These are phyloP conservation scores for Mimachlamys varia DNA, from an alignment of 2,888 invertebrate genomes.

Conservation along the genomic window DNA sequence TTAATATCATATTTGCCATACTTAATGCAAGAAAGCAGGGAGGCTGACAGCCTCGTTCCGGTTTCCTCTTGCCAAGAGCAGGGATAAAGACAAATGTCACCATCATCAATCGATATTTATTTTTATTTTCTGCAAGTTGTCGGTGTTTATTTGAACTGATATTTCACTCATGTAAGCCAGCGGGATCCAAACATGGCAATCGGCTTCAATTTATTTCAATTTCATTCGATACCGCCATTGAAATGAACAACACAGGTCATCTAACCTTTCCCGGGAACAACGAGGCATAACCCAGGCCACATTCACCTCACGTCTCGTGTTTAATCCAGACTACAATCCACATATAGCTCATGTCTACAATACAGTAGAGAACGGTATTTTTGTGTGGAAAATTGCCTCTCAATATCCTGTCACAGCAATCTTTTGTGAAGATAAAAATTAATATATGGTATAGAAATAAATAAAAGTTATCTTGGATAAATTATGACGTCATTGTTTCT, in stretches of 20 bases:
- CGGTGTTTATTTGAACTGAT: constrained; percentile 36
- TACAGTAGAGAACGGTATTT: no score
- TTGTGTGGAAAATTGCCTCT: no score
- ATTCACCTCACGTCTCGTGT: not conserved
- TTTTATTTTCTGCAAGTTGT: constrained; percentile 25
- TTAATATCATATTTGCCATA: constrained; percentile 36
- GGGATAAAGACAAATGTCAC: not conserved
- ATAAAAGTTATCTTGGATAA: no score
- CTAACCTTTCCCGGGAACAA: constrained; percentile 15
- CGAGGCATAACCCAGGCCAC: not conserved
- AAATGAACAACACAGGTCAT: constrained; percentile 1
- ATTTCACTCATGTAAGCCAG: constrained; percentile 33
- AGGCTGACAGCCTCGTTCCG: not conserved
- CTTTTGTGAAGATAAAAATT: no score
- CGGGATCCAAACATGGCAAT: constrained; percentile 15
- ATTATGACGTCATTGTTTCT: no score
- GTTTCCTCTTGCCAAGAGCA: constrained; percentile 9
- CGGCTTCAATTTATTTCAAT: constrained; percentile 25
- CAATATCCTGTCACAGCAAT: no score
- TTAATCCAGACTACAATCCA: not conserved
- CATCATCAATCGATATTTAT: constrained; percentile 24
- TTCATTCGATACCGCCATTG: not conserved
- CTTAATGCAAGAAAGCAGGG: constrained; percentile 12
- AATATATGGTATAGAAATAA: no score
- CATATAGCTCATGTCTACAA: no score